Evolutionary conservation across 2,797 vertebrate species (phyloP).

Genomic region (Hypotaenidia philippensis): DNA sequence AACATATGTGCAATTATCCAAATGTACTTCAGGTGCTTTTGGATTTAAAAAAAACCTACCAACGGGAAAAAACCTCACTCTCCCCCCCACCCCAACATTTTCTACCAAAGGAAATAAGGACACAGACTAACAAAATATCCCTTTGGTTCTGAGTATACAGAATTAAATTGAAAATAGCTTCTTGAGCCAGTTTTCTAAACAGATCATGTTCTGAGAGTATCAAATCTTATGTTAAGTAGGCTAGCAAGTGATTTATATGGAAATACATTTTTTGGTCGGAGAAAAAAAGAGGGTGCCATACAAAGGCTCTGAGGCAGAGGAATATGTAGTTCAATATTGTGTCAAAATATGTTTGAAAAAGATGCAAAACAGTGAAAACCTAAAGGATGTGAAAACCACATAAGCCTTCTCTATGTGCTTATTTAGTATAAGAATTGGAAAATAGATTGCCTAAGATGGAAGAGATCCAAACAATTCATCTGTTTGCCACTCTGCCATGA

Average conservation of each 20-base stretch:
- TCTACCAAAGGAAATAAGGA: not conserved
- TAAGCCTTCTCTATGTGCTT: not conserved
- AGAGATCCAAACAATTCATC: not conserved
- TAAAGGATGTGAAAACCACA: not conserved
- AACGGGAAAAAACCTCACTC: not conserved
- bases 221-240: not conserved
- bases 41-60: not conserved
- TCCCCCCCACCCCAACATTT: not conserved
- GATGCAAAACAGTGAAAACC: not conserved
- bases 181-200: not conserved
- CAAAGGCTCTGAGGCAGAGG: not conserved
- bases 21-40: not conserved
- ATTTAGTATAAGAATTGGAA: not conserved
- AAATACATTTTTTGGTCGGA: not conserved
- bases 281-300: not conserved
- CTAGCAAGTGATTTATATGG: not conserved
- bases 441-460: not conserved
- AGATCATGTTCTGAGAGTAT: not conserved
- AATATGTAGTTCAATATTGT: not conserved
- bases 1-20: not conserved
- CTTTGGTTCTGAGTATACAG: not conserved
- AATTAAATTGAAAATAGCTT: not conserved
- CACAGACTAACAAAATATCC: not conserved
- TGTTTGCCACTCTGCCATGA: not conserved
- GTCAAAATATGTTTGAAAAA: not conserved